phyloP scores from a whole-genome alignment of 2,797 vertebrate genomes.

The Phoeniculus purpureus region DNA sequence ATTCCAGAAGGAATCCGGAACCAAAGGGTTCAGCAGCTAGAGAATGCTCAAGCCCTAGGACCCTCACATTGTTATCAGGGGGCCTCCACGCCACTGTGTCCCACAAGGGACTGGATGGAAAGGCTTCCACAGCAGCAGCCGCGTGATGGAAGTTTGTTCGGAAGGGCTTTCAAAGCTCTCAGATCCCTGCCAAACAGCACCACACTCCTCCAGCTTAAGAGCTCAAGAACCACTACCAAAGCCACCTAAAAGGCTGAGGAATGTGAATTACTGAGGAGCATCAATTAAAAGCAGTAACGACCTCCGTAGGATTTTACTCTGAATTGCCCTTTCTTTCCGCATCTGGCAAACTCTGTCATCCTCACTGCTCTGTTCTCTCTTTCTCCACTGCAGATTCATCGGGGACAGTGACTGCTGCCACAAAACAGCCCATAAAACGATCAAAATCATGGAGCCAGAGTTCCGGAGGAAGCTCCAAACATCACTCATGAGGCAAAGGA shows the following conservation, averaged over 20 bases:
- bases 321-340: neutral
- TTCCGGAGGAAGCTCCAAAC: neutral
- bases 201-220: fast-evolving
- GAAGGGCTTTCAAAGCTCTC: neutral
- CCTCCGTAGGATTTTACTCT: neutral
- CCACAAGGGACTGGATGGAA: neutral
- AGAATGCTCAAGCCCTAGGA: too few species aligned
- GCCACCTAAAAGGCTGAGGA: fast-evolving
- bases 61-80: too few species aligned
- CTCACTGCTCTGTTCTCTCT: fast-evolving
- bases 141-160: fast-evolving
- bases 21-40: too few species aligned
- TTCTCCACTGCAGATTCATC: fast-evolving
- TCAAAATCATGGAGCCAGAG: neutral
- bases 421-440: neutral
- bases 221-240: too few species aligned
- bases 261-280: too few species aligned
- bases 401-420: fast-evolving
- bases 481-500: neutral
- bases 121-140: neutral
- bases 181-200: fast-evolving
- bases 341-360: fast-evolving
- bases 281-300: too few species aligned
- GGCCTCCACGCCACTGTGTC: fast-evolving
- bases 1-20: too few species aligned